Evolutionary conservation across 2,797 vertebrate genomes (phyloP).

Genomic region (Sebastiscus tertius): DNA sequence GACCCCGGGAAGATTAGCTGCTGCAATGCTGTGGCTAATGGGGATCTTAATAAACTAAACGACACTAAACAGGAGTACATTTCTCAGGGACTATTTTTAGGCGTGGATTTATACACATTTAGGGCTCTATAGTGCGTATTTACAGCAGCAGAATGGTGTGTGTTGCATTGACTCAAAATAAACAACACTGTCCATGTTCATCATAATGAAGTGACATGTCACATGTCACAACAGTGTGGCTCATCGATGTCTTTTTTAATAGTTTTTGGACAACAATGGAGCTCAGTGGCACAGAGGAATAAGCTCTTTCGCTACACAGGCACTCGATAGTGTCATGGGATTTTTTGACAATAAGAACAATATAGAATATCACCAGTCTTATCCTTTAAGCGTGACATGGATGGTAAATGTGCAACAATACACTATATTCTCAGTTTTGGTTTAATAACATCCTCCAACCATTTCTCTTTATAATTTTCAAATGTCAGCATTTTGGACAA

Average conservation of each 20-base stretch:
- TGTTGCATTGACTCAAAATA: background rate
- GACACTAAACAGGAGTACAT: background rate
- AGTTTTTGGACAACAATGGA: background rate
- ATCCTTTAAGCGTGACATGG: background rate
- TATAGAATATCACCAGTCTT: background rate
- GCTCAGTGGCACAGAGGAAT: background rate
- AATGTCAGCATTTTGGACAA: background rate
- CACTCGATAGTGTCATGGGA: background rate
- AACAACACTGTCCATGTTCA: background rate
- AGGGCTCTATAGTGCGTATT: background rate
- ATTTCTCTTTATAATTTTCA: background rate
- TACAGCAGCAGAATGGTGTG: background rate
- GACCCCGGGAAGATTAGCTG: background rate
- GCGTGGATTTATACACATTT: background rate
- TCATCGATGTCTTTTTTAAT: background rate
- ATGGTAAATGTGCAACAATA: background rate
- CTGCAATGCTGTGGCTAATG: background rate
- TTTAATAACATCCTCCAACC: background rate
- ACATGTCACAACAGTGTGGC: slow-evolving; percentile 3
- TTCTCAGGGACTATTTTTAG: background rate
- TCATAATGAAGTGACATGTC: slow-evolving; percentile 2
- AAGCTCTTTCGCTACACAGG: background rate
- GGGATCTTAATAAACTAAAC: background rate
- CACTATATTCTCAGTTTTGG: background rate
- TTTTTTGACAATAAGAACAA: background rate